phyloP scores from a whole-genome alignment of 2,888 invertebrate genomes.

The Pharmacophagus antenor region DNA sequence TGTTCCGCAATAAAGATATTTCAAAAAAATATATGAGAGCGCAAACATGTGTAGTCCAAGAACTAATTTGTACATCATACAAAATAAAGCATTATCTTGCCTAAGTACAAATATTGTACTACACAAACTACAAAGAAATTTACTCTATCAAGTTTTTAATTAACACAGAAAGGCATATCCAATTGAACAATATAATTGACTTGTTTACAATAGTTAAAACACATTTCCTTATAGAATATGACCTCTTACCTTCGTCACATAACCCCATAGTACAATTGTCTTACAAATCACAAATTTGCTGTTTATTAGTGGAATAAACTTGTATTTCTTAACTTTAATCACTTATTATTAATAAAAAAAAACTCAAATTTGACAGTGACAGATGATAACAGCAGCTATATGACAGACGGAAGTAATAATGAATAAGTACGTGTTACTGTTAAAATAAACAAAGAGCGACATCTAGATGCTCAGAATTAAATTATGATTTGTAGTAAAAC shows the following conservation, averaged over 20 bases:
- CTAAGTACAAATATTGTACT: not conserved
- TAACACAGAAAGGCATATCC: slow-evolving; percentile 34
- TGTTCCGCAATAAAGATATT: slow-evolving; percentile 54
- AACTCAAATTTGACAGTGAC: slow-evolving; percentile 31
- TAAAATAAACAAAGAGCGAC: slow-evolving; percentile 29
- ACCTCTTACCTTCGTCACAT: slow-evolving; percentile 68
- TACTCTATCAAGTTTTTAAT: slow-evolving; percentile 19
- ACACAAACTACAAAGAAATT: slow-evolving; percentile 35
- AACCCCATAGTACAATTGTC: slow-evolving; percentile 56
- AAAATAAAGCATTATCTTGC: not conserved
- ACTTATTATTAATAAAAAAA: slow-evolving; percentile 21
- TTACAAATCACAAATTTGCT: slow-evolving; percentile 17
- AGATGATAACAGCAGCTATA: slow-evolving; percentile 34
- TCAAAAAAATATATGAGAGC: slow-evolving; percentile 45
- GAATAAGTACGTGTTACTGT: slow-evolving; percentile 31
- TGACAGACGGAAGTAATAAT: slow-evolving; percentile 36
- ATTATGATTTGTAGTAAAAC: not conserved
- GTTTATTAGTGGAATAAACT: slow-evolving; percentile 1
- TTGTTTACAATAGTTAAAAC: slow-evolving; percentile 57
- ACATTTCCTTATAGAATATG: slow-evolving; percentile 33
- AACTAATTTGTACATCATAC: not conserved
- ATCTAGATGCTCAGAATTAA: slow-evolving; percentile 29
- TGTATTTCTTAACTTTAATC: slow-evolving; percentile 20
- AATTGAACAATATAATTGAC: slow-evolving; percentile 52
- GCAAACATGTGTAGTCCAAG: slow-evolving; percentile 42